Evolutionary conservation across 1,140 invertebrate genomes (phyloP).

Genomic region (Achroia grisella): DNA sequence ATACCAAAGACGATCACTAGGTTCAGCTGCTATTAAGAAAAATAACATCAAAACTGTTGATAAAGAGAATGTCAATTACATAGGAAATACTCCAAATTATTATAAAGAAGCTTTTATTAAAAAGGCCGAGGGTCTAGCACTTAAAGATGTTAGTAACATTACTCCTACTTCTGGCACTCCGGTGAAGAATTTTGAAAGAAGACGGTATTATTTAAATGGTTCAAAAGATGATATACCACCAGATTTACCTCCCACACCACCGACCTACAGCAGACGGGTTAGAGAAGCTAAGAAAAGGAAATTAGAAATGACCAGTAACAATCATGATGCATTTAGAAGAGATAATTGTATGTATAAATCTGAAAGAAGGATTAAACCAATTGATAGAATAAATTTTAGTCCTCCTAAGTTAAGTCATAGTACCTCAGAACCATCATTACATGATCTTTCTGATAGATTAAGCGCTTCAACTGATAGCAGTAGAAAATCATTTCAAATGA

Average conservation of each 20-base stretch:
- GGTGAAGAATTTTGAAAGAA: conserved; percentile 39
- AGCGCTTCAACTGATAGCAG: conserved; percentile 34
- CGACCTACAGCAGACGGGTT: conserved; percentile 61
- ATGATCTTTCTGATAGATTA: conserved; percentile 49
- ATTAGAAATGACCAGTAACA: conserved; percentile 52
- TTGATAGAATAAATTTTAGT: conserved; percentile 34
- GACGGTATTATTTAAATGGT: conserved; percentile 34
- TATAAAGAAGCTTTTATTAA: conserved; percentile 60
- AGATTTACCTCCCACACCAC: conserved; percentile 54
- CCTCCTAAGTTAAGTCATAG: conserved; percentile 44
- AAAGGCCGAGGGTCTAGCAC: conserved; percentile 45
- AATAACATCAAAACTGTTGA: conserved; percentile 43
- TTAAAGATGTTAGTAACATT: conserved; percentile 66
- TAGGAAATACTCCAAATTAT: conserved; percentile 63
- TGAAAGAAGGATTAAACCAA: conserved; percentile 46
- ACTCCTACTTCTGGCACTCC: conserved; percentile 53
- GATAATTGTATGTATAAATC: conserved; percentile 53
- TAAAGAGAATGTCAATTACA: conserved; percentile 61
- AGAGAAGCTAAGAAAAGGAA: conserved; percentile 65
- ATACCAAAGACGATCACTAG: conserved; percentile 60
- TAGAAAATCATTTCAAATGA: conserved; percentile 31
- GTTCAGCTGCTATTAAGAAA: conserved; percentile 43
- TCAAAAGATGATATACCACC: conserved; percentile 47
- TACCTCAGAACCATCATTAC: conserved; percentile 52
- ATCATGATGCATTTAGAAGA: conserved; percentile 46